These are phyloP conservation scores for Callocephalon fimbriatum DNA, from an alignment of 2,113 vertebrate genomes.

Conservation along the genomic window DNA sequence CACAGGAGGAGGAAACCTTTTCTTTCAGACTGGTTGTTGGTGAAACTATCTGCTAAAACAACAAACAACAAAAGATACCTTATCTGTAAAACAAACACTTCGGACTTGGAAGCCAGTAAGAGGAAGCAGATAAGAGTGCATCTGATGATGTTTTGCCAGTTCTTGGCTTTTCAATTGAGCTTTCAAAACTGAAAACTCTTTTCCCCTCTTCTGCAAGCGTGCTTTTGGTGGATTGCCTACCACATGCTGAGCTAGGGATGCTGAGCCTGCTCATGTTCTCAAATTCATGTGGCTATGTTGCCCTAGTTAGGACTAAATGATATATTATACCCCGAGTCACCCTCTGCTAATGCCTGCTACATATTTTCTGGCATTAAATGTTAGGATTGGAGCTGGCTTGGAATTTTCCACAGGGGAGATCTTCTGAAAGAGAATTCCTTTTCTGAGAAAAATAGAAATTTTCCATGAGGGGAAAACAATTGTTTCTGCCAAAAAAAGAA, in stretches of 20 bases:
- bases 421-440: neutral
- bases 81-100: neutral
- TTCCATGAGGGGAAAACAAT: neutral
- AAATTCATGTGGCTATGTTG: neutral
- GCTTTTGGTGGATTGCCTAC: neutral
- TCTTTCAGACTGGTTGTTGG: neutral
- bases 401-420: constrained; percentile 1
- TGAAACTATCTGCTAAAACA: neutral
- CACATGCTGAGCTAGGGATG: neutral
- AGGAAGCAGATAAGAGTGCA: neutral
- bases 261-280: neutral
- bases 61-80: neutral
- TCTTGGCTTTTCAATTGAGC: neutral
- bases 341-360: neutral
- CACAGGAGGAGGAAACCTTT: neutral
- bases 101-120: neutral
- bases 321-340: neutral
- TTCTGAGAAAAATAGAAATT: neutral
- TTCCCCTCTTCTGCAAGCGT: neutral
- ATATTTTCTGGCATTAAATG: neutral
- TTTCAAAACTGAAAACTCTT: neutral
- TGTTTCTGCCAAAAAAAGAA: neutral
- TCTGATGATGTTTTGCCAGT: neutral
- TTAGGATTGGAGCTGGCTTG: neutral
- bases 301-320: constrained; percentile 4